A percentile compares a stretch with the other conserved stretches of the same genome.
Evolutionary conservation across 1,140 invertebrate genomes (phyloP).

Genomic region (Odontomachus brunneus): DNA sequence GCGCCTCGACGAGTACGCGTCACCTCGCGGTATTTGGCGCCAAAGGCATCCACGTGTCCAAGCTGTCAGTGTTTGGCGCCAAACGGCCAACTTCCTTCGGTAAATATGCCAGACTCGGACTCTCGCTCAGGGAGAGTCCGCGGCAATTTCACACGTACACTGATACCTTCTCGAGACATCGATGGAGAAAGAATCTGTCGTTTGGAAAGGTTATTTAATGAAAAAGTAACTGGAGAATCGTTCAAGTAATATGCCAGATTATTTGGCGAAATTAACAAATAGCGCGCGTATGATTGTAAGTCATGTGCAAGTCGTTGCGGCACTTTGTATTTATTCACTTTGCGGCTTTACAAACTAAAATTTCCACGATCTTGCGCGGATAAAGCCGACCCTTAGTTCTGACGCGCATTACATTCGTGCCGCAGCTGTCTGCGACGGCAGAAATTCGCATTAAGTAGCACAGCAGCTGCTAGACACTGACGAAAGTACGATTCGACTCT

Average conservation of each 20-base stretch:
- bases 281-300: no score
- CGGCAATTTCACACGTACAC: conserved; percentile 8
- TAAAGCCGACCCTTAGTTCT: not conserved
- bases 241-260: no score
- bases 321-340: not conserved
- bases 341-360: not conserved
- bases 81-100: conserved; percentile 17
- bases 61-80: conserved; percentile 30
- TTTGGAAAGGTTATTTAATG: no score
- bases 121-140: not conserved
- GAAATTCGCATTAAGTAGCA: conserved; percentile 5
- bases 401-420: not conserved
- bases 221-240: no score
- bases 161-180: not conserved
- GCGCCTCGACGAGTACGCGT: not conserved
- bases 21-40: conserved; percentile 15
- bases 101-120: not conserved
- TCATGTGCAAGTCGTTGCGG: no score
- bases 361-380: not conserved
- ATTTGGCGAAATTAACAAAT: no score
- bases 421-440: conserved; percentile 1
- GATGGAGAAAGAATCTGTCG: no score
- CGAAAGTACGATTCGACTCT: not conserved
- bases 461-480: conserved; percentile 26
- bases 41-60: conserved; percentile 33